These are phyloP conservation scores for Setipinna tenuifilis DNA, from an alignment of 2,797 vertebrate genomes.

Conservation along the genomic window DNA sequence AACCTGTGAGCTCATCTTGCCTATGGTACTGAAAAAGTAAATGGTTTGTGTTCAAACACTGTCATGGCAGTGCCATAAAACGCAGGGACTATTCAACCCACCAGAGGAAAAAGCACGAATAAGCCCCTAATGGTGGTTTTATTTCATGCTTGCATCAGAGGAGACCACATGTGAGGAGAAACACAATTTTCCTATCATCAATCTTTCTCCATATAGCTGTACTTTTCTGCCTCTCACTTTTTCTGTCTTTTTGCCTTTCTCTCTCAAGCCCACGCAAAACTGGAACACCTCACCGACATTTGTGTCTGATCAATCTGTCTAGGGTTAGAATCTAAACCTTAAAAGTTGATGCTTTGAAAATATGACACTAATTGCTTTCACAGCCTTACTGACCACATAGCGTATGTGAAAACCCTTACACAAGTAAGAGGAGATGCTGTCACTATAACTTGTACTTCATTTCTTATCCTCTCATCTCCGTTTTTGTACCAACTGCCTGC, in stretches of 20 bases:
- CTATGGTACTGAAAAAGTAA: neutral
- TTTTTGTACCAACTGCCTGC: neutral
- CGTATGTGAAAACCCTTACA: neutral
- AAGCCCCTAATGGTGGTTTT: neutral
- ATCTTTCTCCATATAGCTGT: neutral
- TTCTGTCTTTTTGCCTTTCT: neutral
- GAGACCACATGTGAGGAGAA: constrained; percentile 5
- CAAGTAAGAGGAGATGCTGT: constrained; percentile 12
- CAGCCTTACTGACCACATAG: neutral
- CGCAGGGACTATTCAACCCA: neutral
- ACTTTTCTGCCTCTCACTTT: neutral
- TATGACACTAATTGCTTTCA: constrained; percentile 29
- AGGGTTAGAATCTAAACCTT: neutral
- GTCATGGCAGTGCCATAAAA: neutral
- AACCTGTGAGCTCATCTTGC: neutral
- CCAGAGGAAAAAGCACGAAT: neutral
- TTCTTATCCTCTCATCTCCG: neutral
- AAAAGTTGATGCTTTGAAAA: constrained; percentile 4
- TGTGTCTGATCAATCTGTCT: neutral
- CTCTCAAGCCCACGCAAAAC: neutral
- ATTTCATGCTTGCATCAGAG: neutral
- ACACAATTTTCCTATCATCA: neutral
- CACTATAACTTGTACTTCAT: constrained; percentile 18
- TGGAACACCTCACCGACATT: neutral
- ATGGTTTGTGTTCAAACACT: neutral